Evolutionary conservation across 2,113 vertebrate genomes (phyloP), one percentile per base, ranked within the genome.

Genomic region (Arvicanthis niloticus): DNA sequence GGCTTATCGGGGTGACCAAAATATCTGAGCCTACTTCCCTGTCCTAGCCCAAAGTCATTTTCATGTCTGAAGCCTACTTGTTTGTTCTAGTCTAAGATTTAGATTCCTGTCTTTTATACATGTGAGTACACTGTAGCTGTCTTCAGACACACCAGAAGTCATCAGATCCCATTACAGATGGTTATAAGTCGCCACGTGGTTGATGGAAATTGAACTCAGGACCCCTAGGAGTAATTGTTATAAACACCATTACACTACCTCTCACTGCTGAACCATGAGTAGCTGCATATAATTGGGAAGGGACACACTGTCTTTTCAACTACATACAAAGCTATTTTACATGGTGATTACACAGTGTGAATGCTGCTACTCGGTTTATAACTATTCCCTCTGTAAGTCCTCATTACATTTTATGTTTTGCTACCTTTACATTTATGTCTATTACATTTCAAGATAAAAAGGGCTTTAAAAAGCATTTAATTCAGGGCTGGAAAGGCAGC

Each of bases 361-460:
- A 51, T 65, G 62, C 58, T 72, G 31, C 78, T 88, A 78, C 73
- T 67, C 87, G 3, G 70, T 51, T 75, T 37, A 40, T 70, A 42
- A 70, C 40, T 72, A 77, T 90, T 93, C 26, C 29, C 42, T 82
- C 34, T 81, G 26, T 58, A 89, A 42, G 21, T 95, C 26, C 29
- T 82, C 60, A 45, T 34, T 88, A 48, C 68, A 26, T 34, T 95
- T 95, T 60, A 85, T 65, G 21, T 67, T 26, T 91, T 60, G 11
- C 48, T 93, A 72, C 7, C 78, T 70, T 56, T 88, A 29, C 67
- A 58, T 80, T 76, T 68, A 62, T 58, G 5, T 89, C 42, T 58
- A 3, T 60, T 86, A 42, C 77, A 60, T 68, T 94, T 67, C 48
- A 95, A 48, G 65, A 72, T 91, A 91, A 84, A 92, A 88, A 48